Evolutionary conservation across 2,888 invertebrate species (phyloP).

Genomic region (Lasius platythorax): DNA sequence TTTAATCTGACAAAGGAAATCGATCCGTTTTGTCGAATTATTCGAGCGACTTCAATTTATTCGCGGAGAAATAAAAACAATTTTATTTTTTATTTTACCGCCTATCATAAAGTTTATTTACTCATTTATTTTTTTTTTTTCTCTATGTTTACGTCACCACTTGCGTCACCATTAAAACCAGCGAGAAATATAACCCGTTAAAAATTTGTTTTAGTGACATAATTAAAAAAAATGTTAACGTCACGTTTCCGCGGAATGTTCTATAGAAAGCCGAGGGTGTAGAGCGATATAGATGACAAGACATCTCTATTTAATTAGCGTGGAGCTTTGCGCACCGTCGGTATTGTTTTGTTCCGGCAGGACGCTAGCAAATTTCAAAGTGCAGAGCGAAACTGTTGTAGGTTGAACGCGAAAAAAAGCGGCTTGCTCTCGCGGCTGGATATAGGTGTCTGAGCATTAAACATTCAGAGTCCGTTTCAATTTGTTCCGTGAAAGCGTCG

Average conservation of each 20-base stretch:
- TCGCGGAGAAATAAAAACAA: neutral
- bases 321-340: neutral
- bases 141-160: neutral
- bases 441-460: constrained; percentile 70
- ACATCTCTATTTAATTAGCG: constrained; percentile 36
- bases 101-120: neutral
- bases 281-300: neutral
- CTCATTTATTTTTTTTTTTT: neutral
- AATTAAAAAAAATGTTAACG: neutral
- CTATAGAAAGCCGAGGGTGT: neutral
- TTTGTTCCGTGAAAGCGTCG: constrained; percentile 51
- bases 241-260: neutral
- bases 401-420: constrained; percentile 24
- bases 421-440: constrained; percentile 36
- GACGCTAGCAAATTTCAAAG: constrained; percentile 25
- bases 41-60: neutral
- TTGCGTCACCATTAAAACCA: neutral
- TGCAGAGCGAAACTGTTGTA: constrained; percentile 10
- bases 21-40: neutral
- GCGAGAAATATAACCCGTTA: neutral
- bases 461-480: constrained; percentile 72
- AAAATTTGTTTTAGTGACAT: neutral
- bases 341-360: neutral
- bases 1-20: neutral
- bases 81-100: constrained; percentile 1